These are phyloP conservation scores for Ylistrum balloti DNA, from an alignment of 1,140 invertebrate species.

Conservation along the genomic window DNA sequence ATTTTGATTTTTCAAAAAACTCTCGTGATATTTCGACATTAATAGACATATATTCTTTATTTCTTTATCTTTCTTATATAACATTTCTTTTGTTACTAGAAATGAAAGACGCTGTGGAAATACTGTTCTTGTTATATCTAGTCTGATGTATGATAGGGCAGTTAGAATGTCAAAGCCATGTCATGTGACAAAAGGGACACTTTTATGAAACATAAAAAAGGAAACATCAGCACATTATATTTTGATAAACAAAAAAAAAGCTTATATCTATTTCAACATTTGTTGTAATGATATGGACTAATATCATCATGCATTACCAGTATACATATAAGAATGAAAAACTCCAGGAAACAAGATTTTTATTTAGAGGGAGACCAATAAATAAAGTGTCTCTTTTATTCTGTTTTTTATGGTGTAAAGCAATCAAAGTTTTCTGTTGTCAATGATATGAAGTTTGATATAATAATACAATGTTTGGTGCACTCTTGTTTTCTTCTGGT, in stretches of 20 bases:
- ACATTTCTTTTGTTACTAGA: neutral
- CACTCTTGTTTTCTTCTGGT: too few relatives aligned
- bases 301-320: too few relatives aligned
- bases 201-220: neutral
- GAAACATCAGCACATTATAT: conserved; percentile 1
- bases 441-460: too few relatives aligned
- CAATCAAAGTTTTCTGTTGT: too few relatives aligned
- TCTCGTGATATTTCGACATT: neutral
- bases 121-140: too few relatives aligned
- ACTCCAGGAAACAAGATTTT: too few relatives aligned
- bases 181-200: neutral
- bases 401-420: too few relatives aligned
- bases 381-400: too few relatives aligned
- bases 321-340: too few relatives aligned
- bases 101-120: too few relatives aligned
- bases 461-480: too few relatives aligned
- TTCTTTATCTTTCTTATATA: neutral
- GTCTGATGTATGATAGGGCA: neutral
- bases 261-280: neutral
- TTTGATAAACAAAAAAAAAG: neutral
- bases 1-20: neutral
- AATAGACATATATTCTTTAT: neutral
- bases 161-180: neutral
- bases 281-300: neutral
- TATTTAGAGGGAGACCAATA: too few relatives aligned